These are phyloP conservation scores for Oreotrochilus melanogaster DNA, from an alignment of 2,113 vertebrate species.

Conservation along the genomic window DNA sequence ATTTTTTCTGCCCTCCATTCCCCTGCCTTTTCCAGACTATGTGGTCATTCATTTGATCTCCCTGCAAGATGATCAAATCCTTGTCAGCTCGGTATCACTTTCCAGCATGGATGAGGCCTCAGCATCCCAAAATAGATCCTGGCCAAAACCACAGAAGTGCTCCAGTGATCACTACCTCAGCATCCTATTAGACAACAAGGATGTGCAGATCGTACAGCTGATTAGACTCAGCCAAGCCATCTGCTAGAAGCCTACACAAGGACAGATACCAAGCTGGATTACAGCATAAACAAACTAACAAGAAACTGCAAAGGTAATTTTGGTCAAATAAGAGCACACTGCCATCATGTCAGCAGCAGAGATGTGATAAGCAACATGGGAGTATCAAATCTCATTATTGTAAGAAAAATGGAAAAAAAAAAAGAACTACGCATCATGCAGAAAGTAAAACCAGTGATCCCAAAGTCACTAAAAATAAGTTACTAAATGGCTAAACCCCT, in stretches of 20 bases:
- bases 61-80: not conserved
- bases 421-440: not conserved
- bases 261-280: not conserved
- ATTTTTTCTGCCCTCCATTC: fast-evolving
- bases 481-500: not conserved
- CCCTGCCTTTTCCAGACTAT: not conserved
- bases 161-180: not conserved
- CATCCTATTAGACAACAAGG: not conserved
- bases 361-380: not conserved
- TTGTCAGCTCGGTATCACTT: not conserved
- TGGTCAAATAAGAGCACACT: not conserved
- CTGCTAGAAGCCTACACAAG: not conserved
- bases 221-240: not conserved
- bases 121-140: not conserved
- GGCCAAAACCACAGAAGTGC: not conserved
- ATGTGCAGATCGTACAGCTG: not conserved
- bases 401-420: not conserved
- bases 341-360: not conserved
- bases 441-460: not conserved
- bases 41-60: not conserved
- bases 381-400: not conserved
- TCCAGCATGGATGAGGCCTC: not conserved
- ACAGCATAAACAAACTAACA: not conserved
- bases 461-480: not conserved
- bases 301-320: not conserved